phyloP scores from a whole-genome alignment of 2,113 vertebrate species.

The Hypanus sabinus region DNA sequence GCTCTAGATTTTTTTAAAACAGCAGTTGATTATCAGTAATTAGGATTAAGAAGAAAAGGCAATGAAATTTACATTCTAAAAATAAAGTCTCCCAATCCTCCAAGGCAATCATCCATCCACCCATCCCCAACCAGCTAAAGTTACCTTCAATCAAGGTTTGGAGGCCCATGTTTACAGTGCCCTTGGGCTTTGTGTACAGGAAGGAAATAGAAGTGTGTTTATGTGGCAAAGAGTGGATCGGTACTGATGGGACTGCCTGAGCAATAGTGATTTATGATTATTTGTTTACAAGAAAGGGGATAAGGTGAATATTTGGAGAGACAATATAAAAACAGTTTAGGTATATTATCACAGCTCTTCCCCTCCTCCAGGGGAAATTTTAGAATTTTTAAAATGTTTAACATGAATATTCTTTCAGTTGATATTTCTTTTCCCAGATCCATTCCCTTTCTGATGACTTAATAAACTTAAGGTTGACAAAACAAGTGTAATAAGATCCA shows the following conservation, averaged over 20 bases:
- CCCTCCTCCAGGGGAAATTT: not conserved
- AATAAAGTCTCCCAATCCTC: conserved; percentile 5
- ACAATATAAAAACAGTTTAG: not conserved
- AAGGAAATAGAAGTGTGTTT: conserved; percentile 21
- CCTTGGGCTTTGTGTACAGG: conserved; percentile 36
- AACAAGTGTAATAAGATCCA: not conserved
- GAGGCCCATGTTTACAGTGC: conserved; percentile 25
- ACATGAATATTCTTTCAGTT: not conserved
- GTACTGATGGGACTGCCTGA: not conserved
- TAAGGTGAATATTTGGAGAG: not conserved
- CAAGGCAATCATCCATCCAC: not conserved
- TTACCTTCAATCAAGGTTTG: conserved; percentile 29
- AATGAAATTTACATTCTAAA: conserved; percentile 29
- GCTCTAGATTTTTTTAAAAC: not conserved
- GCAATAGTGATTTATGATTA: conserved; percentile 15
- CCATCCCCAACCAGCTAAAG: conserved; percentile 16
- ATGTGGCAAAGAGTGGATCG: not conserved
- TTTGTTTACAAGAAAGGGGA: conserved; percentile 1
- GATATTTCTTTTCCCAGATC: not conserved
- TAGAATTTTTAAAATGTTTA: not conserved
- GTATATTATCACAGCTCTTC: not conserved
- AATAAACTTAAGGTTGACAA: not conserved
- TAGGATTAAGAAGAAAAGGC: conserved; percentile 26
- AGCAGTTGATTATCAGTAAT: conserved; percentile 16
- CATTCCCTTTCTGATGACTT: not conserved